These are phyloP conservation scores for Apotomis betuletana DNA, from an alignment of 2,888 invertebrate species.

Conservation along the genomic window DNA sequence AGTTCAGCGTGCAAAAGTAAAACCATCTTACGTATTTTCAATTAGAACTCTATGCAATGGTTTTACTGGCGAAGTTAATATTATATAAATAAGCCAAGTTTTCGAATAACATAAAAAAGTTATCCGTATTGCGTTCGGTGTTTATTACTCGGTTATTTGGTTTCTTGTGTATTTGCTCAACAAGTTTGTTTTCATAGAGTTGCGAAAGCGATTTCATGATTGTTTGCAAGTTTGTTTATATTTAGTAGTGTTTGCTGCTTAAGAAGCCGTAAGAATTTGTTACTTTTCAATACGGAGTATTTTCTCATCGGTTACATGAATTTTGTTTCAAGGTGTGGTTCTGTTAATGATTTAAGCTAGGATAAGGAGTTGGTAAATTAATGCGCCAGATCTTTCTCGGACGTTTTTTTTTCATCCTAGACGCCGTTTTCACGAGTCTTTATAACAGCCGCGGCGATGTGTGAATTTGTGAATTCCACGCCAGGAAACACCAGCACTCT, in stretches of 20 bases:
- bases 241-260: background rate
- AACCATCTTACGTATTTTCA: background rate
- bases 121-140: conserved; percentile 15
- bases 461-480: too few species aligned
- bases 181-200: conserved; percentile 10
- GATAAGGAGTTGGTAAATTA: too few species aligned
- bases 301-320: background rate
- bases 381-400: too few species aligned
- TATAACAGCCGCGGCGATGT: too few species aligned
- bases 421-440: too few species aligned
- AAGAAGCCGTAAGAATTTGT: background rate
- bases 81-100: conserved; percentile 6
- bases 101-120: conserved; percentile 33
- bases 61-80: conserved; percentile 21
- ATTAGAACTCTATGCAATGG: background rate
- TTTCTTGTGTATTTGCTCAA: conserved; percentile 25
- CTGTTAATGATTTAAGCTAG: too few species aligned
- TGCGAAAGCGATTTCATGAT: conserved; percentile 9
- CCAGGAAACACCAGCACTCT: conserved; percentile 18
- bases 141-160: conserved; percentile 30
- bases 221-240: conserved; percentile 4
- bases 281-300: background rate
- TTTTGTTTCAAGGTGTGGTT: too few species aligned
- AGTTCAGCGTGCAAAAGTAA: too few species aligned
- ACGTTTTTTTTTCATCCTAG: too few species aligned